A percentile compares a stretch with the other conserved stretches of the same genome.
These are phyloP conservation scores for Agonopterix heracliana DNA, from an alignment of 2,888 invertebrate genomes.

Conservation along the genomic window DNA sequence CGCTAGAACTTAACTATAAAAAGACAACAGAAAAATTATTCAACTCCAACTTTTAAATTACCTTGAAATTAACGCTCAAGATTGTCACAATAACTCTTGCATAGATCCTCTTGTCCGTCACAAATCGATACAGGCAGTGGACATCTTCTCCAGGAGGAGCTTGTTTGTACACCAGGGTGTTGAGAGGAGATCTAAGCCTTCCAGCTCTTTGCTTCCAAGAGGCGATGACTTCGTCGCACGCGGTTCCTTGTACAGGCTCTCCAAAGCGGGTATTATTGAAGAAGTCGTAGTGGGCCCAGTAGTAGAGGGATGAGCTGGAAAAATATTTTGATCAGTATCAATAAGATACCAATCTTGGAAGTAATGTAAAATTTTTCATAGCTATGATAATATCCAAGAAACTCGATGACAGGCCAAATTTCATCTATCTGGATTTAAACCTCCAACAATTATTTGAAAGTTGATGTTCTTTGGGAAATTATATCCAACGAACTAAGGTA, in stretches of 20 bases:
- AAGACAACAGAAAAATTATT: too few relatives aligned
- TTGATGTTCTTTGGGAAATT: too few relatives aligned
- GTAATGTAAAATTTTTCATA: too few relatives aligned
- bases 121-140: slow-evolving; percentile 88
- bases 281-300: slow-evolving; percentile 96
- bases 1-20: too few relatives aligned
- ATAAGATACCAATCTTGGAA: neutral
- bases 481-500: too few relatives aligned
- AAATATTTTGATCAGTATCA: neutral
- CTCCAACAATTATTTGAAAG: too few relatives aligned
- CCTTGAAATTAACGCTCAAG: slow-evolving; percentile 88
- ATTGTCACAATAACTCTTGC: slow-evolving; percentile 88
- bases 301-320: slow-evolving; percentile 88
- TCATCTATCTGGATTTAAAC: too few relatives aligned
- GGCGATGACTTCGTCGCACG: slow-evolving; percentile 91
- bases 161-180: slow-evolving; percentile 91
- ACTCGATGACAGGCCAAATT: too few relatives aligned
- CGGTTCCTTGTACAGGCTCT: slow-evolving; percentile 85
- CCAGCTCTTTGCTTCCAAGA: slow-evolving; percentile 89
- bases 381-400: too few relatives aligned
- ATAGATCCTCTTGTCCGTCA: slow-evolving; percentile 87
- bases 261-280: slow-evolving; percentile 93
- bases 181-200: slow-evolving; percentile 86
- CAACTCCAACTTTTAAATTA: slow-evolving; percentile 24
- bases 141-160: slow-evolving; percentile 83